phyloP scores from a whole-genome alignment of 2,113 vertebrate genomes.

The Cervus canadensis region DNA sequence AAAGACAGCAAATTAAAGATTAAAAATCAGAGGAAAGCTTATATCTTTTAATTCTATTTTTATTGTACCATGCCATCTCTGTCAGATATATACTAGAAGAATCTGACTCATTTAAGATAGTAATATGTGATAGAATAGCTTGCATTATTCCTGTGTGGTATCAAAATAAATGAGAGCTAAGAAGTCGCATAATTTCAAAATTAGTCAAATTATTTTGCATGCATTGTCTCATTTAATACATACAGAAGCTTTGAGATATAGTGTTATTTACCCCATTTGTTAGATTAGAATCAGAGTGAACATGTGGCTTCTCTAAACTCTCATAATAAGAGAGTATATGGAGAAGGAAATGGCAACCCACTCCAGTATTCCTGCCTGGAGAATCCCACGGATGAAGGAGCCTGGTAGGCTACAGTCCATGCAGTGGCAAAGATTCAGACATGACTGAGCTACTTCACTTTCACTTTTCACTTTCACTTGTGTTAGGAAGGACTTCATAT shows the following conservation, averaged over 20 bases:
- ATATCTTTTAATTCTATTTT: not conserved
- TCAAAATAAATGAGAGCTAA: not conserved
- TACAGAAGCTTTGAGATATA: not conserved
- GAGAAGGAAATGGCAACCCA: too few species aligned
- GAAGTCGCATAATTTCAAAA: not conserved
- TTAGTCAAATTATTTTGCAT: not conserved
- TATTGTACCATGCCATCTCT: not conserved
- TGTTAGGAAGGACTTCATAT: not conserved
- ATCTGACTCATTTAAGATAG: not conserved
- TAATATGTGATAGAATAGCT: not conserved
- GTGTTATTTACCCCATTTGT: not conserved
- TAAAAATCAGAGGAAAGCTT: not conserved
- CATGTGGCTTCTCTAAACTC: not conserved
- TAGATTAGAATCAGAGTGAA: not conserved
- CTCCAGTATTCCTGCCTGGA: too few species aligned
- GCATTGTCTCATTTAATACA: not conserved
- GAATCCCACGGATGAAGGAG: too few species aligned
- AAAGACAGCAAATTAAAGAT: not conserved
- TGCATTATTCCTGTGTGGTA: not conserved
- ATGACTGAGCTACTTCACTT: too few species aligned
- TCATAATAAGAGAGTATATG: not conserved
- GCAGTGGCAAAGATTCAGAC: too few species aligned
- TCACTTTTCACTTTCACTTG: too few species aligned
- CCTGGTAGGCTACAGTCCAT: too few species aligned
- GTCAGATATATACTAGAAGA: not conserved